These are phyloP conservation scores for Channallabes apus DNA, from an alignment of 2,797 vertebrate species.

Conservation along the genomic window DNA sequence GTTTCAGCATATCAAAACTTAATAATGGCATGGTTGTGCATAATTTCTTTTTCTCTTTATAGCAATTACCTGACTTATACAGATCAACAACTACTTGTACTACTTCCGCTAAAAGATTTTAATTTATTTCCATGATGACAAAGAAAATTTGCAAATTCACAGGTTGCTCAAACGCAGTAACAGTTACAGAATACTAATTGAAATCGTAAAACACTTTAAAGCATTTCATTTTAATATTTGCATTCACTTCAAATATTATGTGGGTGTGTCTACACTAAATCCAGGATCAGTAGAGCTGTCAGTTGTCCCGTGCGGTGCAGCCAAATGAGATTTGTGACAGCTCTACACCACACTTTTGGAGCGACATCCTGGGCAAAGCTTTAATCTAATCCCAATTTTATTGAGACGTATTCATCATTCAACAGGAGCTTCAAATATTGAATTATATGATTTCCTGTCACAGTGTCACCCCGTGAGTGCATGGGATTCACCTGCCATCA, in stretches of 20 bases:
- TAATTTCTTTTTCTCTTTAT: neutral
- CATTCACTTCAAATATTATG: neutral
- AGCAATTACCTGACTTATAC: neutral
- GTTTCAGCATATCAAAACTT: neutral
- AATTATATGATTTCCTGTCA: constrained; percentile 26
- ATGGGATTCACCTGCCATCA: constrained; percentile 17
- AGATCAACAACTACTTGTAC: neutral
- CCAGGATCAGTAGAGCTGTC: constrained; percentile 64
- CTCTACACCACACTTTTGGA: constrained; percentile 16
- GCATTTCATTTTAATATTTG: neutral
- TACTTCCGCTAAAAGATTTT: neutral
- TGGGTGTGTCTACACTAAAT: constrained; percentile 37
- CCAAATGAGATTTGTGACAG: constrained; percentile 44
- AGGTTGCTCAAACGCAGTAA: neutral
- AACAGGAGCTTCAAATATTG: constrained; percentile 4
- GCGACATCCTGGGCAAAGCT: constrained; percentile 55
- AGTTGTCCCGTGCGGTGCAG: constrained; percentile 68
- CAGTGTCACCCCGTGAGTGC: constrained; percentile 22
- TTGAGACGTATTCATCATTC: constrained; percentile 60
- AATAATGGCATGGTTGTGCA: neutral
- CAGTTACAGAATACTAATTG: neutral
- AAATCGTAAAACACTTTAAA: neutral
- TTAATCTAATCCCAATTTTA: constrained; percentile 64
- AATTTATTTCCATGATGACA: neutral
- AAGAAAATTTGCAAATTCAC: neutral